Conservation (phyloP, 2,888 invertebrate species). For the Ariolimax columbianus region DNA sequence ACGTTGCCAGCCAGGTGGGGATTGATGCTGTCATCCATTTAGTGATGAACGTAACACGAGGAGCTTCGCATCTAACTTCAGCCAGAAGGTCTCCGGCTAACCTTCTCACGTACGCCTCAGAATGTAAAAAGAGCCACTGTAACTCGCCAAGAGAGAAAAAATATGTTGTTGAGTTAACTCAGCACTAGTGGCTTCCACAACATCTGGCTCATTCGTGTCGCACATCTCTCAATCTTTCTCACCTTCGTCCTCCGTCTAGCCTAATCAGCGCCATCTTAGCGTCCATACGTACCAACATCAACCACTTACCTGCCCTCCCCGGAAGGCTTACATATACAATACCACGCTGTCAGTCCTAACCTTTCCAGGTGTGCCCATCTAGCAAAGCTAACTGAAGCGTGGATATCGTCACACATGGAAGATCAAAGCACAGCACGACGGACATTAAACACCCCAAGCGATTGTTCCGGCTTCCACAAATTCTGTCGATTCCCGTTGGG, state of each 20-base stretch:
- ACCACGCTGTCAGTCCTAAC: not conserved
- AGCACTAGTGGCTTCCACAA: too few relatives aligned
- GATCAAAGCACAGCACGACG: not conserved
- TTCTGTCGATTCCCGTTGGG: not conserved
- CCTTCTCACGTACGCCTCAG: too few relatives aligned
- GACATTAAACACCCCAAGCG: not conserved
- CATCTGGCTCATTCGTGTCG: too few relatives aligned
- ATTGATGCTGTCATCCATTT: too few relatives aligned
- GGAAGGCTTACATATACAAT: not conserved
- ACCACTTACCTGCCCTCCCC: not conserved
- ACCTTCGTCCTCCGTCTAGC: not conserved
- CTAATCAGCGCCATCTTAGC: not conserved
- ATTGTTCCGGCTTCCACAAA: not conserved
- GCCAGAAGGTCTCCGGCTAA: too few relatives aligned
- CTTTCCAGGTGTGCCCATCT: not conserved
- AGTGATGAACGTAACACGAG: too few relatives aligned
- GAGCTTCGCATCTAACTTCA: too few relatives aligned
- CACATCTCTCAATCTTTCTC: too few relatives aligned
- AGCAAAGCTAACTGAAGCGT: slow-evolving; percentile 7
- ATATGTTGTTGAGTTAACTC: too few relatives aligned
- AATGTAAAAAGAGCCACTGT: too few relatives aligned
- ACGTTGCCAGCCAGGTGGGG: too few relatives aligned
- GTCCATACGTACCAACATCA: not conserved
- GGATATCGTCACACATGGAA: slow-evolving; percentile 13
- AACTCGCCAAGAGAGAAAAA: too few relatives aligned